Base-by-base conservation (phyloP, 2,888 invertebrate species). In the Drosophila setosimentum region DNA sequence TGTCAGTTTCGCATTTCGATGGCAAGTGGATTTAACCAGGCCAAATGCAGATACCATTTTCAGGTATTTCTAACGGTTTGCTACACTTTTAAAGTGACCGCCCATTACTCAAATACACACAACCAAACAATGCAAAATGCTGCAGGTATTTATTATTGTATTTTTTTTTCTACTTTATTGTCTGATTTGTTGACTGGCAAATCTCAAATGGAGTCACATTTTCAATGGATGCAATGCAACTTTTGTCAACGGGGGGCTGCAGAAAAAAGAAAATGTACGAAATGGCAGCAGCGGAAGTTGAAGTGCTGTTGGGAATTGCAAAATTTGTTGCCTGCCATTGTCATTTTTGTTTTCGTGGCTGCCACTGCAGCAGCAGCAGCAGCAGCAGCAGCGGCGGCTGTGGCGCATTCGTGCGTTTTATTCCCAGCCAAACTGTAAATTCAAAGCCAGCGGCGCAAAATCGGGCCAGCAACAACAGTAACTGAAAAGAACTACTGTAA, bases 191-290 rank as follows among this genome's bases (percentile, higher is more conserved):
- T 68, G 51, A 64, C 66, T 63, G 51, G 49, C 73, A 84, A 89
- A 85, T 89, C 84, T 84, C 80, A 87, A 85, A 89, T 85, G 90
- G 83, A 89, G 90, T 89, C 85, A 82, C 90, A 85, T 87, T 85
- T 85, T 85, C 85, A 89, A 82, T 90, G 80, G 68, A 40, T 42
- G 53, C 57, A 21, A 54, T 24, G 60, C 54, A 68, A 50, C 75
- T 74, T 82, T 83, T 82, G 76, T 72, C 80, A 85, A 74, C 76
- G 58, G 61, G 61, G 32, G n/a, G n/a, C 18, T 37, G 21, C 35
- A 45, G 18, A 53, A 42, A 45, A 10, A 13, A 32, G 54, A 48
- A 77, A 75, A 27, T 3, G 8, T 45, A 50, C 51, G 74, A 75
- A 78, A 73, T 82, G 86, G 73, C 73, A 71, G 70, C 35, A 21